Base-by-base conservation (phyloP, 2,888 invertebrate species). In the Rhagium mordax region DNA sequence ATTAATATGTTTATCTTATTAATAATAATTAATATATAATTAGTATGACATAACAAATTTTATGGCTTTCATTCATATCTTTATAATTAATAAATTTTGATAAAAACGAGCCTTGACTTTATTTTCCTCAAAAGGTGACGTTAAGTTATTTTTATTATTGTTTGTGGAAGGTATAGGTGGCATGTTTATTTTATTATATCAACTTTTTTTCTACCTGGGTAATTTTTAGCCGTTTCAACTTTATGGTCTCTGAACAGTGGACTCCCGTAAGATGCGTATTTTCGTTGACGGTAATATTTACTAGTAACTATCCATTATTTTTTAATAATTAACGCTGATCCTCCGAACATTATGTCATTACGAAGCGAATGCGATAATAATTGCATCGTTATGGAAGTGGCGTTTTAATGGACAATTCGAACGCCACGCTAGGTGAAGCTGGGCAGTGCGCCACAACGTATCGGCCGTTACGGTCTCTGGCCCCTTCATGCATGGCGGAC, bases 401-500 rank as follows among this genome's bases (percentile, higher is more conserved):
- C 68, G 67, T 71, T 68, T 66, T 75, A 70, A 73, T 73, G 66
- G 66, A 71, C 27, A 69, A 74, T 69, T 69, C 70, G 64, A 65
- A 73, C 65, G 72, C 68, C 71, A 61, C 70, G 64, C 64, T 59
- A 53, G 59, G 61, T 75, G 75, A 74, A 74, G 75, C 72, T 75
- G 78, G 64, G 75, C 74, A 74, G 73, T 76, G 72, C 78, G 74
- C 70, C 48, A 61, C 61, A 61, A 70, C 70, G 70, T 49, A 70
- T 70, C 70, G 64, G 74, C 70, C 78, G 78, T 76, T 69, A 75
- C 76, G 77, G 72, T 77, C 70, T 77, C 71, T 76, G 74, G 70
- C 57, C 61, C 72, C 73, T 79, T 77, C 78, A 80, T 78, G 80
- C 78, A 78, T 80, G 76, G 76, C 57, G 66, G 66, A 61, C 70